These are phyloP conservation scores for Falco columbarius DNA, from an alignment of 2,797 vertebrate species.

Conservation along the genomic window DNA sequence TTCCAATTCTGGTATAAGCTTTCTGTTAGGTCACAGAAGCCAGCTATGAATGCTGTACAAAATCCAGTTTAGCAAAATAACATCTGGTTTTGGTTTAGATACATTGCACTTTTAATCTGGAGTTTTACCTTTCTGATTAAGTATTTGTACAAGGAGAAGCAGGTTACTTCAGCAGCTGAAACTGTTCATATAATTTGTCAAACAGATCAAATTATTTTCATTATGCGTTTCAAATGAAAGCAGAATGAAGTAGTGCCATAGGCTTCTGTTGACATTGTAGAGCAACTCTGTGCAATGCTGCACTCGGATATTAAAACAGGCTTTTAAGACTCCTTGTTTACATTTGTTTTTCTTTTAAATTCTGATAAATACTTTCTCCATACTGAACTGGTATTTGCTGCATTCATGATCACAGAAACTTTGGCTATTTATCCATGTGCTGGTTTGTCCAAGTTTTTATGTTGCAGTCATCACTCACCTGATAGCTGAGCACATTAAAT, in stretches of 20 bases:
- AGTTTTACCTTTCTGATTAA: slow-evolving; percentile 11
- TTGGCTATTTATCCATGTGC: not conserved
- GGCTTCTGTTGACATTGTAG: not conserved
- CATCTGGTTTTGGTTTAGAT: slow-evolving; percentile 11
- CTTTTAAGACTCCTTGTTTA: not conserved
- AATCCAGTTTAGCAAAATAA: slow-evolving; percentile 7
- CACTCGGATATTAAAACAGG: not conserved
- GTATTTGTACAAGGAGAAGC: not conserved
- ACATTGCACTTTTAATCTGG: not conserved
- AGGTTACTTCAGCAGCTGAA: slow-evolving; percentile 1
- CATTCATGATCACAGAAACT: not conserved
- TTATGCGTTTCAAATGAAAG: not conserved
- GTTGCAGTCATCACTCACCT: not conserved
- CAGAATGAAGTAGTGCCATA: not conserved
- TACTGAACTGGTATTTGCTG: not conserved
- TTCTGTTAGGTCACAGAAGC: not conserved
- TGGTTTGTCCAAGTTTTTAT: not conserved
- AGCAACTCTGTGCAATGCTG: not conserved
- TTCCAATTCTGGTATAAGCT: not conserved
- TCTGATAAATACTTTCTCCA: not conserved
- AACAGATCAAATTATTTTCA: not conserved
- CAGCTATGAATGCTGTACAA: not conserved
- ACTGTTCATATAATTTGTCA: not conserved
- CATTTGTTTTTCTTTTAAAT: slow-evolving; percentile 3
- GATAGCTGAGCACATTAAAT: not conserved